phyloP scores from a whole-genome alignment of 2,797 vertebrate species.

The Tapera naevia region DNA sequence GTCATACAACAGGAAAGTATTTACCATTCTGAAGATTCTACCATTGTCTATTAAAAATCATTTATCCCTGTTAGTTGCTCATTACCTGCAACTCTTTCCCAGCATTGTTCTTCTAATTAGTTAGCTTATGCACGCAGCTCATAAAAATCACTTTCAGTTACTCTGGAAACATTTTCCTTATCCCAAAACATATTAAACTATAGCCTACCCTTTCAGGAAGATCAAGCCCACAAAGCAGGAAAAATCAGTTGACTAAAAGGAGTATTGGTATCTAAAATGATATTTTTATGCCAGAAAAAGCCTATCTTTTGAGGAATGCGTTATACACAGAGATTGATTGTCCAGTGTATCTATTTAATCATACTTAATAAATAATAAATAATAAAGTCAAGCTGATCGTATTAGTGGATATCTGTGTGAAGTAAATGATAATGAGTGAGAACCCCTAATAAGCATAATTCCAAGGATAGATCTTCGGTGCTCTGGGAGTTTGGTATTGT shows the following conservation, averaged over 20 bases:
- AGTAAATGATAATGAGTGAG: conserved; percentile 61
- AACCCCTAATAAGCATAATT: conserved; percentile 53
- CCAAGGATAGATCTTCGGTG: conserved; percentile 12
- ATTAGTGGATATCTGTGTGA: conserved; percentile 10
- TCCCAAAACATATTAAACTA: background rate
- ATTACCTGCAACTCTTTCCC: background rate
- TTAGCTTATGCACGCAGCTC: background rate
- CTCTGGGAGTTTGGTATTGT: conserved; percentile 60
- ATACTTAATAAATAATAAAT: background rate
- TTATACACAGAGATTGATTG: background rate
- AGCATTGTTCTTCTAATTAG: background rate
- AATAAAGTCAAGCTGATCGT: conserved; percentile 2
- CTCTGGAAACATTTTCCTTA: background rate
- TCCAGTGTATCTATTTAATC: background rate
- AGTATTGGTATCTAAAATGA: background rate
- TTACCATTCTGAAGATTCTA: conserved; percentile 7
- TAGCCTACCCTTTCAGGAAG: background rate
- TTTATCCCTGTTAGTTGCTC: conserved; percentile 2
- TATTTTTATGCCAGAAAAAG: background rate
- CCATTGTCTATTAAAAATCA: conserved; percentile 21
- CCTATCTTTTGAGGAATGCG: background rate
- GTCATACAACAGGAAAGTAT: conserved; percentile 8
- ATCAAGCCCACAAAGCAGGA: background rate
- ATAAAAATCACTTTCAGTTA: background rate
- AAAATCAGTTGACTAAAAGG: background rate